phyloP scores from a whole-genome alignment of 2,888 invertebrate genomes.

The Ferrisia virgata region DNA sequence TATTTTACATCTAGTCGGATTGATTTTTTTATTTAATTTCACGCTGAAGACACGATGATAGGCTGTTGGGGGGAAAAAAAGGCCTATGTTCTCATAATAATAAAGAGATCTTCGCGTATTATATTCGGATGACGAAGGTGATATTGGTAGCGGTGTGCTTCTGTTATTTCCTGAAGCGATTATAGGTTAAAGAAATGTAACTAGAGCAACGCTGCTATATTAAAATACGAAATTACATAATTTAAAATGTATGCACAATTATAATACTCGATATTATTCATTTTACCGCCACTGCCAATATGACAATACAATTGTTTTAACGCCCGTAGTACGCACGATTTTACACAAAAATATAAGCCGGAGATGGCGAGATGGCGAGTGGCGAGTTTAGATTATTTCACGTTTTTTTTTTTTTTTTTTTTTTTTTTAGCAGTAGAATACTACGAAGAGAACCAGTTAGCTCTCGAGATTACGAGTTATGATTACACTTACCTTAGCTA shows the following conservation, averaged over 20 bases:
- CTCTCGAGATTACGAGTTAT: not conserved
- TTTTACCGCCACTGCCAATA: constrained; percentile 7
- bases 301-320: constrained; percentile 32
- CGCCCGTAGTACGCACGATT: constrained; percentile 22
- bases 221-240: not conserved
- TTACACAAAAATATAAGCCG: constrained; percentile 26
- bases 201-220: constrained; percentile 10
- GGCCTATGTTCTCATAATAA: not conserved
- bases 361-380: not conserved
- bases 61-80: not conserved
- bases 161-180: constrained; percentile 18
- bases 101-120: not conserved
- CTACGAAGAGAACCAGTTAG: not conserved
- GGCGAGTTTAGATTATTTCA: constrained; percentile 14
- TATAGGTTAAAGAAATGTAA: constrained; percentile 32
- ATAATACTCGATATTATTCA: constrained; percentile 24
- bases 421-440: no score
- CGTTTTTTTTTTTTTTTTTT: no score
- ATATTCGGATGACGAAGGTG: not conserved
- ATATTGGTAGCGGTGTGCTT: not conserved
- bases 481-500: not conserved
- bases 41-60: not conserved
- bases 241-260: not conserved
- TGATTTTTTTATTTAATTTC: constrained; percentile 3
- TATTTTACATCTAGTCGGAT: not conserved